Base-by-base conservation (phyloP, 1,140 invertebrate genomes). In the Neodiprion virginianus region DNA sequence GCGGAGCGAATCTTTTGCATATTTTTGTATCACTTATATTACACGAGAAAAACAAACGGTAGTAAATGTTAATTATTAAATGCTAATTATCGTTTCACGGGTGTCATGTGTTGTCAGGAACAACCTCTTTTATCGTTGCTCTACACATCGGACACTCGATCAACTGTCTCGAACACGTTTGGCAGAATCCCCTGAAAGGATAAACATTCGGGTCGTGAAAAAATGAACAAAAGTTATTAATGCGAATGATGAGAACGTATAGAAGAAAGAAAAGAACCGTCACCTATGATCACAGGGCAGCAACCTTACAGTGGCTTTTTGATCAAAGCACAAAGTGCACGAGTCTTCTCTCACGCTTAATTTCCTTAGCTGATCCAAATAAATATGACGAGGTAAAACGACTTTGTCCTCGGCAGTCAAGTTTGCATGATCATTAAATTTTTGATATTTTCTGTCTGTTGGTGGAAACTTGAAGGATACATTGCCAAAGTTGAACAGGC, bases 401-500 rank as follows among this genome's bases (percentile, higher is more conserved):
- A 93, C 88, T 83, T 95, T 95, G 81, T 95, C 91, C 76, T 94
- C 93, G 5, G 92, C 89, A 49, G 90, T 90, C 47, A 98, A 88
- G 23, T 85, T 84, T 50, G 94, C 95, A 81, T 91, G 88, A 74
- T 96, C 92, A 83, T 98, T 98, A 84, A 98, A 97, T 73, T 89
- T 91, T 79, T 90, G 88, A 89, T 93, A 95, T 76, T 86, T 82
- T 72, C 90, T 88, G 82, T 92, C 91, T 48, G 85, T 88, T 0
- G 96, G 96, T 70, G 96, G 95, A 89, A 91, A 95, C 77, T 90
- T 90, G 87, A 97, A 98, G 4, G 94, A 92, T 78, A 92, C 90
- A 71, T 92, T 90, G 71, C 97, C 97, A 89, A 98, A 98, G 90
- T 98, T 98, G 87, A 98, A 98, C 68, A 93, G 90, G 89, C 96